These are phyloP conservation scores for Phymanthus crucifer DNA, from an alignment of 92 coral and sea anemone genomes.

Conservation along the genomic window DNA sequence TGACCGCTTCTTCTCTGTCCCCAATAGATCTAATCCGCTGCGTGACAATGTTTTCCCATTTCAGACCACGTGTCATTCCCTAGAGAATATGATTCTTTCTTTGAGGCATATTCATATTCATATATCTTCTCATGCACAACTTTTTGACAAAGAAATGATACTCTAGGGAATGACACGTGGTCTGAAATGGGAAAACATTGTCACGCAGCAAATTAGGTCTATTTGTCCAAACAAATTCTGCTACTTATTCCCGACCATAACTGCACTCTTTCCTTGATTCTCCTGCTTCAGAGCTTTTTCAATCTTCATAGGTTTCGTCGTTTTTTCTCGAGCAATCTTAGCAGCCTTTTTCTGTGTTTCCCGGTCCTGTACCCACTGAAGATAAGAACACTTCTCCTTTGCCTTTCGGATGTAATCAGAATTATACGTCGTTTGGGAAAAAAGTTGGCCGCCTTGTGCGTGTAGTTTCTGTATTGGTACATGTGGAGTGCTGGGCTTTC, in stretches of 20 bases:
- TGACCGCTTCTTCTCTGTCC: too few species aligned
- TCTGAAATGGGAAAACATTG: too few species aligned
- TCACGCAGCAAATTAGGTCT: neutral
- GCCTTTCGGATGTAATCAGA: conserved; percentile 68
- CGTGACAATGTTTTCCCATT: too few species aligned
- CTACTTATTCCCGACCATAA: conserved; percentile 11
- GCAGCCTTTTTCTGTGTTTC: conserved; percentile 49
- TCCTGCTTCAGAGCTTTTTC: neutral
- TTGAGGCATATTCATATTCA: too few species aligned
- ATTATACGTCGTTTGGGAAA: conserved; percentile 64
- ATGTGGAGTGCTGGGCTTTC: conserved; percentile 76
- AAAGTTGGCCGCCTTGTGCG: conserved; percentile 47
- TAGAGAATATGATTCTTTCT: too few species aligned
- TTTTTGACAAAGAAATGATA: too few species aligned
- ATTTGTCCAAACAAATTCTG: neutral
- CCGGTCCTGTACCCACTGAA: conserved; percentile 69
- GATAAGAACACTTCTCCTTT: conserved; percentile 70
- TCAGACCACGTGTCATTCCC: too few species aligned
- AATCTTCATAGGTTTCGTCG: conserved; percentile 4
- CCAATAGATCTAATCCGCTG: too few species aligned
- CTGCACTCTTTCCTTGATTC: neutral
- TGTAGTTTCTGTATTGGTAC: conserved; percentile 69
- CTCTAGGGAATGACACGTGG: too few species aligned
- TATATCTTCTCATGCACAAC: too few species aligned
- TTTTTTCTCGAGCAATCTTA: conserved; percentile 16